These are phyloP conservation scores for Eumerus sabulonum DNA, from an alignment of 2,888 invertebrate species.

Conservation along the genomic window DNA sequence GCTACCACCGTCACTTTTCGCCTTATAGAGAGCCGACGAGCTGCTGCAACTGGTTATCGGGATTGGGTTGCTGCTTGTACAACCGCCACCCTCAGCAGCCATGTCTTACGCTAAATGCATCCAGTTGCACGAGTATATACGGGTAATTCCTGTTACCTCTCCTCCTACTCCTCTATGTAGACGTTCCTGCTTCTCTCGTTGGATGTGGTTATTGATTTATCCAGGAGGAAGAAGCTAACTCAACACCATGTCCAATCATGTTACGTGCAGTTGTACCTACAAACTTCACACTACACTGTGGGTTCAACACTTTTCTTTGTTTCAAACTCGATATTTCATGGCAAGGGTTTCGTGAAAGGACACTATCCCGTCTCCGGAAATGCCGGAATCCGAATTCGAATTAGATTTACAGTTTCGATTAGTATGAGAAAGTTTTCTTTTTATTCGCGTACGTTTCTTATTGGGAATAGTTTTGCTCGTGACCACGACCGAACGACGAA, in stretches of 20 bases:
- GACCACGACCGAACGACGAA: slow-evolving; percentile 50
- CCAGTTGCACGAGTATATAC: slow-evolving; percentile 25
- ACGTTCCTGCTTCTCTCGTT: slow-evolving; percentile 5
- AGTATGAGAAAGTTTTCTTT: too few relatives aligned
- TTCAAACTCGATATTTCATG: slow-evolving; percentile 18
- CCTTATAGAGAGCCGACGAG: slow-evolving; percentile 60
- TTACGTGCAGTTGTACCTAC: too few relatives aligned
- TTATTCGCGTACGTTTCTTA: neutral
- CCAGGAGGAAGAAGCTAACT: slow-evolving; percentile 56
- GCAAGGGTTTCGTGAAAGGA: slow-evolving; percentile 15
- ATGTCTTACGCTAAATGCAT: slow-evolving; percentile 55
- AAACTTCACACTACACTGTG: slow-evolving; percentile 49
- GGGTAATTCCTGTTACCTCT: slow-evolving; percentile 39
- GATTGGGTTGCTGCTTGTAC: slow-evolving; percentile 63
- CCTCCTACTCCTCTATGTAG: too few relatives aligned
- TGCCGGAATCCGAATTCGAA: too few relatives aligned
- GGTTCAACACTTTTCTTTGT: slow-evolving; percentile 36
- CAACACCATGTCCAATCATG: too few relatives aligned
- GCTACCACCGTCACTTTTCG: slow-evolving; percentile 59
- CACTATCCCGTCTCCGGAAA: slow-evolving; percentile 8
- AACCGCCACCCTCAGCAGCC: slow-evolving; percentile 64
- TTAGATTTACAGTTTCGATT: too few relatives aligned
- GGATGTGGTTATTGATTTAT: slow-evolving; percentile 66
- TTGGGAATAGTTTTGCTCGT: slow-evolving; percentile 43
- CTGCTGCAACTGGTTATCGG: slow-evolving; percentile 68